Conservation (phyloP, 2,888 invertebrate genomes). For the Aquatica leii region DNA sequence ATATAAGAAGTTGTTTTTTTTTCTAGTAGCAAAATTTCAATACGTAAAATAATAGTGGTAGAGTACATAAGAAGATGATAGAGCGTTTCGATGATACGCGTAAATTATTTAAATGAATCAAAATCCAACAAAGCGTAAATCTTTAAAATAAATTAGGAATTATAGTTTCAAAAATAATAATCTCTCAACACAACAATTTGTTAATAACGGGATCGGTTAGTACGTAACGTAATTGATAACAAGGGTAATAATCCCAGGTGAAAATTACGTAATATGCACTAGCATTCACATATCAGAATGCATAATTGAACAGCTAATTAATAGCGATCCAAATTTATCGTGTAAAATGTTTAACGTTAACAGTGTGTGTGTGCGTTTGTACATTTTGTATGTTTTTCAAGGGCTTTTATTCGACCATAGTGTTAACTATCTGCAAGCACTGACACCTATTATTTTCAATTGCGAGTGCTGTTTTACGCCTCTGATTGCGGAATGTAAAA, state of each 20-base stretch:
- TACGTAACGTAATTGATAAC: constrained; percentile 49
- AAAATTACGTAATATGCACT: constrained; percentile 48
- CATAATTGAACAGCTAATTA: constrained; percentile 56
- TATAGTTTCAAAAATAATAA: too few species aligned
- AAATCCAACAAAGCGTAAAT: too few species aligned
- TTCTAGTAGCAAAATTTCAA: too few species aligned
- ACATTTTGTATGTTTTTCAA: constrained; percentile 45
- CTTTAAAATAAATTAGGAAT: too few species aligned
- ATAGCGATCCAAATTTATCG: constrained; percentile 54
- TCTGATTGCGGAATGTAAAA: constrained; percentile 57
- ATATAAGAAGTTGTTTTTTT: too few species aligned
- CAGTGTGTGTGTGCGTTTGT: background rate
- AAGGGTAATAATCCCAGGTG: constrained; percentile 50
- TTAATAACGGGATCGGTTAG: constrained; percentile 9
- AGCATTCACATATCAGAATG: constrained; percentile 49
- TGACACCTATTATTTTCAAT: constrained; percentile 61
- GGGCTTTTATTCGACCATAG: constrained; percentile 51
- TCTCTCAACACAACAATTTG: background rate
- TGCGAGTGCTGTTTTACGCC: constrained; percentile 56
- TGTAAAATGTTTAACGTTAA: constrained; percentile 50
- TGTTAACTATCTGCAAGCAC: constrained; percentile 47
- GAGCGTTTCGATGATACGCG: too few species aligned
- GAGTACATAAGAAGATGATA: too few species aligned
- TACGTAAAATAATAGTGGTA: too few species aligned
- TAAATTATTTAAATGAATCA: too few species aligned